Conservation (phyloP, 2,113 vertebrate species). For the Micronisus gabar region DNA sequence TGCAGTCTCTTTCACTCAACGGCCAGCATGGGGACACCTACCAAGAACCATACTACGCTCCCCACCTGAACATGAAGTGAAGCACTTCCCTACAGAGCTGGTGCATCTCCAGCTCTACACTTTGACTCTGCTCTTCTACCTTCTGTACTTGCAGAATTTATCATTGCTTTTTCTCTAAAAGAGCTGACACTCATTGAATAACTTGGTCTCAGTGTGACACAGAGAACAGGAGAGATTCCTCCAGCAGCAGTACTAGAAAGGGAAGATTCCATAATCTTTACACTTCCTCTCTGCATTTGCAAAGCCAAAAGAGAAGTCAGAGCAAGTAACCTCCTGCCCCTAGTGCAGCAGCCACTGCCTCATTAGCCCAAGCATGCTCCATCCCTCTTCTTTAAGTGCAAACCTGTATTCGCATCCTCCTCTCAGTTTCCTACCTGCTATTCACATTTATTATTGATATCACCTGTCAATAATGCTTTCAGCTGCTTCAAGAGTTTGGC, state of each 20-base stretch:
- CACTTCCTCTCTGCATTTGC: background rate
- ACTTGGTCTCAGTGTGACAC: accelerated
- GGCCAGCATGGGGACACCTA: background rate
- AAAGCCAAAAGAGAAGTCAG: background rate
- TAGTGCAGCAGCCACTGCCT: background rate
- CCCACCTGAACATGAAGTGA: background rate
- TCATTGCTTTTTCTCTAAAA: background rate
- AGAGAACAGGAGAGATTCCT: background rate
- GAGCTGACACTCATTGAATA: background rate
- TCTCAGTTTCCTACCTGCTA: background rate
- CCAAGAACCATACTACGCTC: background rate
- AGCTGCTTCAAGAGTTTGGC: background rate
- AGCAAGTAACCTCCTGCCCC: background rate
- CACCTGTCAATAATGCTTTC: constrained; percentile 27
- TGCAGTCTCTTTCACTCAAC: background rate
- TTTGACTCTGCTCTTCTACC: background rate
- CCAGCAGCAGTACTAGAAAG: background rate
- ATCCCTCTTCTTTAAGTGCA: background rate
- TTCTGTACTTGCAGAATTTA: background rate
- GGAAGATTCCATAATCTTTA: background rate
- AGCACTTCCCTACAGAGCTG: background rate
- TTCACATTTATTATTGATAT: constrained; percentile 44
- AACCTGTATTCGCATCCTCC: background rate
- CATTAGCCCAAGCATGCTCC: background rate
- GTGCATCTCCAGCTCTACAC: background rate